Percentiles rank a stretch among this genome's conserved stretches.
Evolutionary conservation across 2,113 vertebrate genomes (phyloP).

Genomic region (Sinocyclocheilus anophthalmus): DNA sequence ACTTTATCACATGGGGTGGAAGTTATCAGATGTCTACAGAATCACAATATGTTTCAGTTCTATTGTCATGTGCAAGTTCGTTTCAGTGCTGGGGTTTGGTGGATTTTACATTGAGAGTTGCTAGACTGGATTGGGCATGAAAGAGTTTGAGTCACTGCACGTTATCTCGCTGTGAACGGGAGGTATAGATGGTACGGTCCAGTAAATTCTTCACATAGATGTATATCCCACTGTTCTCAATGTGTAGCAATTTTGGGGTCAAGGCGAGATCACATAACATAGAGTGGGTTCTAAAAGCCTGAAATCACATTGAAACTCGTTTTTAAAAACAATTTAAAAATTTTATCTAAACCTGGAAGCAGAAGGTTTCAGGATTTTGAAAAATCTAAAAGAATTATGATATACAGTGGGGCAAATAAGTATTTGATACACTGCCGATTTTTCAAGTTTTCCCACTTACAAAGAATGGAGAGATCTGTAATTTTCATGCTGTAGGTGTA

Average conservation of each 20-base stretch:
- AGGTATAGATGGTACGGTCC: neutral
- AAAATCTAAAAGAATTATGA: neutral
- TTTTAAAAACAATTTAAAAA: neutral
- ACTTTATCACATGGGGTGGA: conserved; percentile 42
- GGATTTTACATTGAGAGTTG: neutral
- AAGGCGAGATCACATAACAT: conserved; percentile 7
- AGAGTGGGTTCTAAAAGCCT: neutral
- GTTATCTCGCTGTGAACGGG: neutral
- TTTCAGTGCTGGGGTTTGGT: conserved; percentile 31
- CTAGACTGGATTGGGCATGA: conserved; percentile 2
- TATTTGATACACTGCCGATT: too few species aligned
- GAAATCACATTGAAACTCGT: neutral
- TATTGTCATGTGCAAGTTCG: neutral
- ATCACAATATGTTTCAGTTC: conserved; percentile 23
- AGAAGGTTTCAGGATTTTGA: neutral
- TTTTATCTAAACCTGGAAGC: neutral
- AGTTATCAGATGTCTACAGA: conserved; percentile 43
- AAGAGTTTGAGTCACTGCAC: neutral
- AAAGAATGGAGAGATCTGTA: too few species aligned
- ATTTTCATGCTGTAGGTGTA: too few species aligned
- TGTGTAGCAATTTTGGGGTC: neutral
- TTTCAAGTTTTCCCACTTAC: too few species aligned
- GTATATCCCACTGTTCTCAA: neutral
- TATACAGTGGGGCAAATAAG: neutral
- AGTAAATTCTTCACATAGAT: neutral